phyloP scores from a whole-genome alignment of 2,113 vertebrate genomes.

The Machaerirhynchus nigripectus region DNA sequence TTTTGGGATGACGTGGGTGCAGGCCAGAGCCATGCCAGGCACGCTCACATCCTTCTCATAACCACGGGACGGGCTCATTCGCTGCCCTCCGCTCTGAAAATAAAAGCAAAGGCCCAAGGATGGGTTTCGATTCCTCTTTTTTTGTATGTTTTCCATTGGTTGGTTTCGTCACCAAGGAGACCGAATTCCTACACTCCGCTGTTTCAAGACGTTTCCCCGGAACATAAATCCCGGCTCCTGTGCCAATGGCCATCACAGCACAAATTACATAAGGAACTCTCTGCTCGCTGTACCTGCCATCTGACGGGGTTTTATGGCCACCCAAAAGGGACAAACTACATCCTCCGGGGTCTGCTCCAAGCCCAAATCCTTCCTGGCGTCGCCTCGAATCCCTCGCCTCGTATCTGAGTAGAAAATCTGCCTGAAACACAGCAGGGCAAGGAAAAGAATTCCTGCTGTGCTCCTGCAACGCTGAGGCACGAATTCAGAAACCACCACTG shows the following conservation, averaged over 20 bases:
- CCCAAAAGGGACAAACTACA: background rate
- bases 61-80: background rate
- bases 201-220: background rate
- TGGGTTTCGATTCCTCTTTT: background rate
- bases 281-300: background rate
- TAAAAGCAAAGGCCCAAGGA: background rate
- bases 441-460: background rate
- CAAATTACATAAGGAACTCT: background rate
- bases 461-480: background rate
- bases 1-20: background rate
- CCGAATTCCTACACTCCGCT: background rate
- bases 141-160: conserved; percentile 15
- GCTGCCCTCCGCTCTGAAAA: background rate
- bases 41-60: rapidly evolving
- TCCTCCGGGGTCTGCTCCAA: background rate
- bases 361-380: background rate
- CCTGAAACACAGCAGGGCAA: background rate
- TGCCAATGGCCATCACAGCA: conserved; percentile 11
- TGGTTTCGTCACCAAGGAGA: conserved; percentile 60
- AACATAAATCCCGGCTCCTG: background rate
- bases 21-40: background rate
- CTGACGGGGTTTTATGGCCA: rapidly evolving
- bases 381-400: rapidly evolving
- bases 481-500: background rate
- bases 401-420: rapidly evolving